A percentile compares a stretch with the other conserved stretches of the same genome.
Evolutionary conservation across 2,113 vertebrate species (phyloP).

Genomic region (Ophthalmotilapia sp.): DNA sequence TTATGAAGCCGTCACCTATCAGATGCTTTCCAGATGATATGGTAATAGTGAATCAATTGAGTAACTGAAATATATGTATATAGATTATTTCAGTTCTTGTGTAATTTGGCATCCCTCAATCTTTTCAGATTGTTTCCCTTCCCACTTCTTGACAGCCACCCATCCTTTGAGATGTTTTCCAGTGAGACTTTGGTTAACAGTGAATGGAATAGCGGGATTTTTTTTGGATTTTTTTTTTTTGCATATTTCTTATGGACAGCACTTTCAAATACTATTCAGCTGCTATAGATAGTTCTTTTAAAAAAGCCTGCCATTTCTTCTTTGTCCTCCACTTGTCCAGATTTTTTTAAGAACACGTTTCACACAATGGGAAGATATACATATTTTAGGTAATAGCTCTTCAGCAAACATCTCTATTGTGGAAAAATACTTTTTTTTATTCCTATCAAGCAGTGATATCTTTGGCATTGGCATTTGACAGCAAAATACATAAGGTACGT

Average conservation of each 20-base stretch:
- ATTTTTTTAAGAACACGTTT: not conserved
- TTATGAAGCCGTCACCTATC: not conserved
- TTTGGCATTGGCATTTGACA: not conserved
- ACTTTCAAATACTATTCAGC: not conserved
- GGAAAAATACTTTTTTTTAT: not conserved
- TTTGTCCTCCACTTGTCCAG: not conserved
- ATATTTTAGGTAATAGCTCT: not conserved
- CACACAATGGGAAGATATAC: not conserved
- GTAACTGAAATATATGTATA: not conserved
- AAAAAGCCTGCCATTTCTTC: not conserved
- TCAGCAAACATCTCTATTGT: not conserved
- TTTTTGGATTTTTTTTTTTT: not conserved
- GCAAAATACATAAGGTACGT: not conserved
- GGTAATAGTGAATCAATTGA: not conserved
- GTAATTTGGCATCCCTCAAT: not conserved
- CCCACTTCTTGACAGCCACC: not conserved
- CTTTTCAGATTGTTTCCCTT: not conserved
- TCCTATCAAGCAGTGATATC: not conserved
- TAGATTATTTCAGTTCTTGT: not conserved
- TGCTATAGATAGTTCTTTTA: not conserved
- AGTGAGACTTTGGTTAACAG: not conserved
- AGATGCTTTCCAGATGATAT: not conserved
- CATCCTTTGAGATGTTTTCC: not conserved
- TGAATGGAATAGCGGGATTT: not conserved
- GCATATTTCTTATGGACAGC: not conserved